A percentile compares a stretch with the other conserved stretches of the same genome.
Conservation (phyloP, 2,797 vertebrate species). For the Tympanoctomys barrerae region DNA sequence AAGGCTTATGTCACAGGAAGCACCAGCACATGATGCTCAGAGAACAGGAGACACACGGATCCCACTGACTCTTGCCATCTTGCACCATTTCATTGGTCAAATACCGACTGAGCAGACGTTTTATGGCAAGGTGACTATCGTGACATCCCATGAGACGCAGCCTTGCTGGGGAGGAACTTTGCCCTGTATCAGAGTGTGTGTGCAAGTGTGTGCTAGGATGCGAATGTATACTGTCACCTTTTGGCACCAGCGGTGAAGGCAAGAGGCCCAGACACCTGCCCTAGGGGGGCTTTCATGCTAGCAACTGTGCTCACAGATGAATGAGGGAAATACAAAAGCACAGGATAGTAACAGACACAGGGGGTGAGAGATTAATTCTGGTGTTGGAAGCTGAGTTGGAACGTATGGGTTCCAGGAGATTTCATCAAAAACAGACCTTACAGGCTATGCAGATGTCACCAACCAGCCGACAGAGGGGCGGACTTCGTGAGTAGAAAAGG, state of each 20-base stretch:
- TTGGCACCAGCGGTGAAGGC: neutral
- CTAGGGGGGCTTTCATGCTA: slow-evolving; percentile 11
- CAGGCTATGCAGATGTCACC: neutral
- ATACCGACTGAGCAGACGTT: neutral
- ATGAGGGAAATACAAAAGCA: neutral
- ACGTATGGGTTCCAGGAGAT: neutral
- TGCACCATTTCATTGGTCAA: neutral
- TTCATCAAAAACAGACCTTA: neutral
- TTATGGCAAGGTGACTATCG: neutral
- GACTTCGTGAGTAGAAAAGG: neutral
- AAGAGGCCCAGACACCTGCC: neutral
- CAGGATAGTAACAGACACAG: neutral
- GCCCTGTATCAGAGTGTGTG: neutral
- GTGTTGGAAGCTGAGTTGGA: neutral
- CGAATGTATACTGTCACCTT: neutral
- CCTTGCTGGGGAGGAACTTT: neutral
- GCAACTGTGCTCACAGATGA: neutral
- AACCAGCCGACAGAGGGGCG: neutral
- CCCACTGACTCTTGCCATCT: neutral
- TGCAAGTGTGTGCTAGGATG: neutral
- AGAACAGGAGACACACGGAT: neutral
- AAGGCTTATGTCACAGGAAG: neutral
- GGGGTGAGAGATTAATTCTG: neutral
- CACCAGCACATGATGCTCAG: neutral
- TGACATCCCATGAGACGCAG: neutral